phyloP scores from a whole-genome alignment of 2,113 vertebrate genomes.

The Chamaea fasciata region DNA sequence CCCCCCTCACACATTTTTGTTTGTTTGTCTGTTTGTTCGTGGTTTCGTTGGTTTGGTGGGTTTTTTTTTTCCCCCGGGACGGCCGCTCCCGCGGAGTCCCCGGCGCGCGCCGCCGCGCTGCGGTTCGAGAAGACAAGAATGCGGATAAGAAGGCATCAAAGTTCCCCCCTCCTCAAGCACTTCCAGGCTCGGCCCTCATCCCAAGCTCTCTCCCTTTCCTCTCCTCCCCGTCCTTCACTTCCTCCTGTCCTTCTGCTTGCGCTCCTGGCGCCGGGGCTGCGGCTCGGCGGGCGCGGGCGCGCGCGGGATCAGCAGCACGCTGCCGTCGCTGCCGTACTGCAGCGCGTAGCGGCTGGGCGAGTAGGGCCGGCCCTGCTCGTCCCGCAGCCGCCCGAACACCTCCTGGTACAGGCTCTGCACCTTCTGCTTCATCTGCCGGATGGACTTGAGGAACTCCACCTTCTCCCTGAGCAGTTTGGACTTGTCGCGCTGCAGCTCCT shows the following conservation, averaged over 20 bases:
- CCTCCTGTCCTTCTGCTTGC: constrained; percentile 93
- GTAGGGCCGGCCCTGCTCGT: constrained; percentile 92
- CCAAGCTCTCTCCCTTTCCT: constrained; percentile 1
- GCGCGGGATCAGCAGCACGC: constrained; percentile 87
- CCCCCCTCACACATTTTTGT: no score
- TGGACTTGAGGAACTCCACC: constrained; percentile 89
- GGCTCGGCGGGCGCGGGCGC: constrained; percentile 55
- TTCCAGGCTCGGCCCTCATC: constrained; percentile 72
- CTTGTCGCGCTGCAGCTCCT: constrained; percentile 89
- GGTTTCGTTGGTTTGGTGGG: no score
- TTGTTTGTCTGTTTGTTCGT: no score
- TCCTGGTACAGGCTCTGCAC: constrained; percentile 95
- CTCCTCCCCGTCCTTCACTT: constrained; percentile 76
- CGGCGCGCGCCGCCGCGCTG: not conserved
- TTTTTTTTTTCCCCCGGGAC: not conserved
- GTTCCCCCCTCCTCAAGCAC: constrained; percentile 66
- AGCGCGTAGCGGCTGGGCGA: constrained; percentile 89
- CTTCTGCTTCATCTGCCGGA: constrained; percentile 98
- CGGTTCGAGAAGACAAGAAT: not conserved
- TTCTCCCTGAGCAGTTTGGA: constrained; percentile 92
- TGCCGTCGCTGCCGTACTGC: constrained; percentile 88
- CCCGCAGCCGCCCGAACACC: constrained; percentile 89
- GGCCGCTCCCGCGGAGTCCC: constrained; percentile 46
- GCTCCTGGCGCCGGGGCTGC: constrained; percentile 84
- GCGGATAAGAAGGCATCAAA: constrained; percentile 75